phyloP scores from a whole-genome alignment of 2,113 vertebrate genomes.

The Mastomys natalensis region DNA sequence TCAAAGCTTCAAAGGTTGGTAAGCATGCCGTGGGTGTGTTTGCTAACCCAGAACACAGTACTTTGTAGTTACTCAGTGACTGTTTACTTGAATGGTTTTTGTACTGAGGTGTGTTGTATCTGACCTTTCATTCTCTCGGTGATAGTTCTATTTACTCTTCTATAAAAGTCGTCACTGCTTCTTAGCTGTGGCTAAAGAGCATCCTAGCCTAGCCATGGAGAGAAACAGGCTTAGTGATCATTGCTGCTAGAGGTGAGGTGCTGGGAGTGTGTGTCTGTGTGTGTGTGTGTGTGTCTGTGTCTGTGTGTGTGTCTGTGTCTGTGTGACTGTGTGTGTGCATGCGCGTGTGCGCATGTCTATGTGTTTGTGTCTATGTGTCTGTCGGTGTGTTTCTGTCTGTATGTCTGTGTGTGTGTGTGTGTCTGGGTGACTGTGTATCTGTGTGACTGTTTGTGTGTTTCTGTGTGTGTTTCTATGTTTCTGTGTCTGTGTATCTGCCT shows the following conservation, averaged over 20 bases:
- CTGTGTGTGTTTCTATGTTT: too few species aligned
- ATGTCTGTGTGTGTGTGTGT: too few species aligned
- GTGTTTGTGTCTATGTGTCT: too few species aligned
- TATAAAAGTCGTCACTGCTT: neutral
- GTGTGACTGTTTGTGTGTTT: too few species aligned
- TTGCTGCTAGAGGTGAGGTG: neutral
- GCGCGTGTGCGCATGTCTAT: too few species aligned
- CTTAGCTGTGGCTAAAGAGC: neutral
- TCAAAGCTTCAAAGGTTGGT: neutral
- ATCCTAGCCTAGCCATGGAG: neutral
- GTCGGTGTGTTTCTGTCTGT: too few species aligned
- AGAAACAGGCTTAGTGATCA: neutral
- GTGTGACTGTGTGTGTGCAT: too few species aligned
- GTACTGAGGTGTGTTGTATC: neutral
- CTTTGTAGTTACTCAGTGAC: neutral
- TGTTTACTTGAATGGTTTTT: constrained; percentile 8
- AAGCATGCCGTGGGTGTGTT: neutral
- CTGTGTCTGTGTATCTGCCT: too few species aligned
- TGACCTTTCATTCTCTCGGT: neutral
- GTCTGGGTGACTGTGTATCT: neutral
- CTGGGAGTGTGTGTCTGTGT: too few species aligned
- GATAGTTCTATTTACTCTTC: neutral
- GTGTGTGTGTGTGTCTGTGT: too few species aligned
- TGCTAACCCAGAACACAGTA: neutral
- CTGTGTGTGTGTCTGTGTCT: neutral